phyloP scores from a whole-genome alignment of 37 sponge, comb jelly and placozoan genomes.

The Oscarella lobularis region DNA sequence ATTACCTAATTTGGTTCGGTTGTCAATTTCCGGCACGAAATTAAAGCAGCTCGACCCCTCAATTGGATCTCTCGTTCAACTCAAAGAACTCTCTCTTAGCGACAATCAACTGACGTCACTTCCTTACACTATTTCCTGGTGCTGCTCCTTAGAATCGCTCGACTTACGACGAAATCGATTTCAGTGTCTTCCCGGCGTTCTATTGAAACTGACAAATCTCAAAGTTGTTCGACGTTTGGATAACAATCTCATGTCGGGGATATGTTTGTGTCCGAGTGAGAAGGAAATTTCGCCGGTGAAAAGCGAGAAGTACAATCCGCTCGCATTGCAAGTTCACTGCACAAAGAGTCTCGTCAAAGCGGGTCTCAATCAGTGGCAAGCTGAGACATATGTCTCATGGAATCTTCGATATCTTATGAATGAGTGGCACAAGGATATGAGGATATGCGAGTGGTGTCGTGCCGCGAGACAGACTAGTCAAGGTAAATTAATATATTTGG shows the following conservation, averaged over 20 bases:
- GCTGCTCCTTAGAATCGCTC: background rate
- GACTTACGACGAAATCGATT: background rate
- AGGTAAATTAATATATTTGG: background rate
- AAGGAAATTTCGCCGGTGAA: background rate
- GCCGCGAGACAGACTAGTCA: background rate
- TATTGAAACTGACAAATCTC: background rate
- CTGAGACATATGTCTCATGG: background rate
- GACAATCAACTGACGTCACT: background rate
- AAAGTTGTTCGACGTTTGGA: background rate
- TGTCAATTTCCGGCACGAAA: too few relatives aligned
- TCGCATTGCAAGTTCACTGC: background rate
- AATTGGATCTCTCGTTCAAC: background rate
- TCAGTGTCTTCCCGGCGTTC: background rate
- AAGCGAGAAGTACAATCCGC: background rate
- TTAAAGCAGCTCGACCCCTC: background rate
- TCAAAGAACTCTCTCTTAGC: background rate
- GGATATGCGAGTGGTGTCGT: background rate
- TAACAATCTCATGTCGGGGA: background rate
- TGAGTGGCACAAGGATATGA: background rate
- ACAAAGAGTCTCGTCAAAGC: background rate
- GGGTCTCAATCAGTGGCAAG: background rate
- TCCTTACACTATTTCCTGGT: background rate
- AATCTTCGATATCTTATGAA: background rate
- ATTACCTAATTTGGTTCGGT: too few relatives aligned
- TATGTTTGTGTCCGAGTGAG: background rate